Evolutionary conservation across 2,888 invertebrate genomes (phyloP), one percentile per base, ranked within the genome.

Genomic region (Aricia artaxerxes): DNA sequence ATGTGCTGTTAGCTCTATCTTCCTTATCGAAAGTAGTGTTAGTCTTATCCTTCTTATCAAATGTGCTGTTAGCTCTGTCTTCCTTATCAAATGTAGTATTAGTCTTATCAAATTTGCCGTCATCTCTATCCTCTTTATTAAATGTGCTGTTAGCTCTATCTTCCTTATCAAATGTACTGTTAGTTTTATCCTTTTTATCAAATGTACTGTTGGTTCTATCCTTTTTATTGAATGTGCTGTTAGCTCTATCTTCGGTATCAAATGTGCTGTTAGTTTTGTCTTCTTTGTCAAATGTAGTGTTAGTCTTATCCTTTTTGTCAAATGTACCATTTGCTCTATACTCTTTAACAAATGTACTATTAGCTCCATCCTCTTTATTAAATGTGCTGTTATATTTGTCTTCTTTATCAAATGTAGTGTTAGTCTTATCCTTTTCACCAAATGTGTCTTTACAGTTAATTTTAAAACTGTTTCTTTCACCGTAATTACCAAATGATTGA

Each of bases 271-370:
- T 84, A 79, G 40, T 5, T 40, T 38, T 38, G 13, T 40, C n/a
- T 35, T 35, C 1, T 13, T 72, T 72, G 24, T 75, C 75, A 75
- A 75, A 53, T 24, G 53, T 75, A 1, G 11, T 49, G 7, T 75
- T 49, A n/a, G 4, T 3, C 5, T 44, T 16, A 13, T 82, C 83
- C 9, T 83, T 81, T 82, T 84, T 86, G 49, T 88, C 87, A 85
- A 85, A 87, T 24, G 87, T 87, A 40, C 83, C 82, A 78, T 88
- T 84, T 2, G 81, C 69, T 60, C 78, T 80, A 61, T 24, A 7
- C 1, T 61, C 2, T 9, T 24, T 24, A 9, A 24, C 61, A 61
- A 61, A 61, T 61, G 61, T 61, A 61, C 2, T 82, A 78, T 88
- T 84, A 4, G 81, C 64, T 60, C 78, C 80, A 61, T 80, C 78